Evolutionary conservation across 2,888 invertebrate species (phyloP).

Genomic region (Noctua comes): DNA sequence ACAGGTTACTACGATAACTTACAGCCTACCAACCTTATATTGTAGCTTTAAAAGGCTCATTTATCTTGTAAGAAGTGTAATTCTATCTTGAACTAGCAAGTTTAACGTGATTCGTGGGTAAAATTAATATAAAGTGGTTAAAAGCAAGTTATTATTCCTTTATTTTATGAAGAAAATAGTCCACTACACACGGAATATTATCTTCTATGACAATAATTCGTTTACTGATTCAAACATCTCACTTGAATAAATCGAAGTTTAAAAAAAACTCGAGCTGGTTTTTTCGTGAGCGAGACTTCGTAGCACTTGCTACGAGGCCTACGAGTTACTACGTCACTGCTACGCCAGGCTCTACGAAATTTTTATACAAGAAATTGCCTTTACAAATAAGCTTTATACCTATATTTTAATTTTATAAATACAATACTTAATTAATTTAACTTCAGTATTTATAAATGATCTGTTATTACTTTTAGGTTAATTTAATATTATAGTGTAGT

Average conservation of each 20-base stretch:
- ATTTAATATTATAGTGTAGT: neutral
- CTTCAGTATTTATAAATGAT: neutral
- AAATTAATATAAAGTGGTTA: neutral
- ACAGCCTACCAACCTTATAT: slow-evolving; percentile 19
- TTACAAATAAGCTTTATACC: neutral
- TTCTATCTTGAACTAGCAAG: slow-evolving; percentile 20
- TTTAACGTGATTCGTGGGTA: neutral
- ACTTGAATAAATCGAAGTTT: neutral
- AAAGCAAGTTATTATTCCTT: neutral
- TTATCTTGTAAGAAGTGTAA: slow-evolving; percentile 17
- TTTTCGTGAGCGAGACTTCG: slow-evolving; percentile 10
- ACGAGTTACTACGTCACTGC: slow-evolving; percentile 9
- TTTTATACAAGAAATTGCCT: neutral
- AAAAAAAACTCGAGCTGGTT: neutral
- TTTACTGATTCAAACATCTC: neutral
- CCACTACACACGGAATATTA: no score
- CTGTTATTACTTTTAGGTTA: neutral
- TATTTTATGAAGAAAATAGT: no score
- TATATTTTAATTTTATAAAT: neutral
- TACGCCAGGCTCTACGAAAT: slow-evolving; percentile 17
- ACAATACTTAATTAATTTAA: neutral
- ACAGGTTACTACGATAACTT: slow-evolving; percentile 44
- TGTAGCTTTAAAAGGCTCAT: slow-evolving; percentile 33
- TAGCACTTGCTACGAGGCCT: slow-evolving; percentile 42
- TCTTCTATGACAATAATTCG: neutral